Evolutionary conservation across 2,888 invertebrate species (phyloP).

Genomic region (Cynaeus angustus): DNA sequence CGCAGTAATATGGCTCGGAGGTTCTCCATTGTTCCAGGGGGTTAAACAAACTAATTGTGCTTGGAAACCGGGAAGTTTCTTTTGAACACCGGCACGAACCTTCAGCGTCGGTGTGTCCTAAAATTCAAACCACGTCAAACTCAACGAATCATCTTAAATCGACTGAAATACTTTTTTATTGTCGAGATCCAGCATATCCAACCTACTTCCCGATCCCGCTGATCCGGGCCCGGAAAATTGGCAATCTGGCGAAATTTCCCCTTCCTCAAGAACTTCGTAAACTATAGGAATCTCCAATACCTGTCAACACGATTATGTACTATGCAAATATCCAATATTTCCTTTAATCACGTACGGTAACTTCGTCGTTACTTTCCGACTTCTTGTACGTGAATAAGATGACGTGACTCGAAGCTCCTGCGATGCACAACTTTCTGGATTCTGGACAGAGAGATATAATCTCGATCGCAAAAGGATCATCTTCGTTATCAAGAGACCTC

Average conservation of each 20-base stretch:
- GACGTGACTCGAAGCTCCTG: constrained; percentile 94
- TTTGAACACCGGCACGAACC: constrained; percentile 84
- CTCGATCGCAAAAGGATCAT: constrained; percentile 93
- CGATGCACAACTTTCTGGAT: constrained; percentile 90
- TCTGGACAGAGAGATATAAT: constrained; percentile 94
- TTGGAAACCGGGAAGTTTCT: constrained; percentile 97
- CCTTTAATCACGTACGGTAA: constrained; percentile 76
- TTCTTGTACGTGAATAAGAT: constrained; percentile 97
- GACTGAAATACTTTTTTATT: constrained; percentile 71
- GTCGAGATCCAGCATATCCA: constrained; percentile 70
- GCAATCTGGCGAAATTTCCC: constrained; percentile 86
- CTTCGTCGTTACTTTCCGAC: constrained; percentile 88
- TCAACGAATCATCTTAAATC: constrained; percentile 20
- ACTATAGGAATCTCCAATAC: constrained; percentile 90
- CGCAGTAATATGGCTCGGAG: constrained; percentile 90
- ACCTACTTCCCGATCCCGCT: constrained; percentile 66
- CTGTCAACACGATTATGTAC: constrained; percentile 38
- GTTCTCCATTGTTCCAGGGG: constrained; percentile 84
- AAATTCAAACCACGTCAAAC: constrained; percentile 36
- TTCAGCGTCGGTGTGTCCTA: constrained; percentile 71
- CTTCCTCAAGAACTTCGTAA: constrained; percentile 87
- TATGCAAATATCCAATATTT: constrained; percentile 18
- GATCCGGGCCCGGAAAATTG: constrained; percentile 76
- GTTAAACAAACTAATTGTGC: constrained; percentile 96
- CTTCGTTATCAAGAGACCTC: constrained; percentile 80